Base-by-base conservation (phyloP, 2,888 invertebrate species). In the Drosophila infuscata region DNA sequence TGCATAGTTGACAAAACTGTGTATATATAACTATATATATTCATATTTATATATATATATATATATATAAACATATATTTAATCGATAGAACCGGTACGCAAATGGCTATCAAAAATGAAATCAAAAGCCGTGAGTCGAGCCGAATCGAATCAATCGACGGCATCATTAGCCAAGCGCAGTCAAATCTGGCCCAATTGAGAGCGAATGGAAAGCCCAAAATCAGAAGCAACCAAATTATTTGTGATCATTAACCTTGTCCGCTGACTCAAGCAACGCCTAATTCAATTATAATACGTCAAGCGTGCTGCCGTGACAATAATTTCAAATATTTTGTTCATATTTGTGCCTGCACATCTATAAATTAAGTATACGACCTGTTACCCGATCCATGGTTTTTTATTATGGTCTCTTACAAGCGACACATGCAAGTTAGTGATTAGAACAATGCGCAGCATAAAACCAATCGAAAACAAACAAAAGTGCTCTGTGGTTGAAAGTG, bases 111-210 rank as follows among this genome's bases (percentile, higher is more conserved):
- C 70, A 63, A 62, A 68, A 61, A 71, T 59, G 62, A 69, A 81
- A 76, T 81, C 76, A 76, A 89, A 88, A 81, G 79, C 74, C 69
- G 70, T 71, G 59, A 83, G 87, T 76, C 76, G 84, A 71, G 67
- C 66, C 33, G 15, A 62, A 68, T 64, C 64, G 54, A 38, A 38
- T 32, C 20, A n/a, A 41, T 41, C 59, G 60, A 67, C 79, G 67
- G 67, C 74, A 56, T 53, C 72, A 81, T 83, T 81, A 81, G 75
- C 81, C 68, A 66, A 81, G 72, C 67, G 68, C 71, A 74, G 70
- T 70, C 46, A 57, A 57, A 17, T 15, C 63, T 54, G 68, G n/a
- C 57, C 54, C 49, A 62, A 66, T 56, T 56, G 60, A 51, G 41
- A 53, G 15, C 51, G 36, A 46, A 9, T 57, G 69, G 51, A 67